phyloP scores from a whole-genome alignment of 2,797 vertebrate species.

The Urosaurus nigricauda region DNA sequence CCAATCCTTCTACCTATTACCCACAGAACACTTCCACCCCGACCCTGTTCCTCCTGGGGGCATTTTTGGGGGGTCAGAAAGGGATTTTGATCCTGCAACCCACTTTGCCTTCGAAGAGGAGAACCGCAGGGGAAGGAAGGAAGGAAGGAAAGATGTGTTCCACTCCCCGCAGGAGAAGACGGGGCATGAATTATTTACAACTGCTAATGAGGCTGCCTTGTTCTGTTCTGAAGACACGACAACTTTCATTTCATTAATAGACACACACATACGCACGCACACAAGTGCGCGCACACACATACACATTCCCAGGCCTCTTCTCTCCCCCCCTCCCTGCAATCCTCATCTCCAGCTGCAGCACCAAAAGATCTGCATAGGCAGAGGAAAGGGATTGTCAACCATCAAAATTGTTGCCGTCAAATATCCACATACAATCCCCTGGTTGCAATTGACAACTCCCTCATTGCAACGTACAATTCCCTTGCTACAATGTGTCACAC shows the following conservation, averaged over 20 bases:
- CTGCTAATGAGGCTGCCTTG: slow-evolving; percentile 25
- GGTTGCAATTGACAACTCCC: too few species aligned
- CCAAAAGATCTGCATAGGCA: too few species aligned
- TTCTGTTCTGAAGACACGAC: neutral
- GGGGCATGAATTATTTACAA: slow-evolving; percentile 38
- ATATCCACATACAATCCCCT: too few species aligned
- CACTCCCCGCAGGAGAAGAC: neutral
- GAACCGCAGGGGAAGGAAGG: neutral
- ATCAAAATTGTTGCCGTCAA: too few species aligned
- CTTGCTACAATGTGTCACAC: too few species aligned
- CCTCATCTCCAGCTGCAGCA: too few species aligned
- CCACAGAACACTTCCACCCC: too few species aligned
- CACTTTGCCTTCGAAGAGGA: slow-evolving; percentile 15
- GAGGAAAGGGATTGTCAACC: too few species aligned
- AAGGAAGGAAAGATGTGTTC: too few species aligned
- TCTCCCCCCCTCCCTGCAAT: neutral
- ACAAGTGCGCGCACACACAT: neutral
- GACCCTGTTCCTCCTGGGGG: too few species aligned
- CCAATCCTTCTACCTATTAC: too few species aligned
- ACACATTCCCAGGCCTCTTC: neutral
- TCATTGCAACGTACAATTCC: too few species aligned
- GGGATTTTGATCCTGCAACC: neutral
- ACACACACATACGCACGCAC: neutral
- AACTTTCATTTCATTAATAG: slow-evolving; percentile 19
- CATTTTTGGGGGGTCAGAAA: neutral